Evolutionary conservation across 1,140 invertebrate genomes (phyloP).

Genomic region (Sitobion miscanthi): DNA sequence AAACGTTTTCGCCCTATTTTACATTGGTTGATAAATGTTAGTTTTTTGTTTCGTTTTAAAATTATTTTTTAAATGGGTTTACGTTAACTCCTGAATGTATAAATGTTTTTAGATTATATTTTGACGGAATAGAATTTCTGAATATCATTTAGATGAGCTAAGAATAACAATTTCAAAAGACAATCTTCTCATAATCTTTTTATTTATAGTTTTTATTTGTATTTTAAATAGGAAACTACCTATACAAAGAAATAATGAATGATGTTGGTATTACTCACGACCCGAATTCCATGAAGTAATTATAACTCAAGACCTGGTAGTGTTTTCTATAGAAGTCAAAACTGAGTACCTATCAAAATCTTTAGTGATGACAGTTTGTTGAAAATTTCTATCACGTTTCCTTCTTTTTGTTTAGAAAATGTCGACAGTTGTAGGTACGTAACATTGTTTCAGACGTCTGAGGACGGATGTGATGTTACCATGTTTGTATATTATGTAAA

Average conservation of each 20-base stretch:
- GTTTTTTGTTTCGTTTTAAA: background rate
- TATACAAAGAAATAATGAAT: background rate
- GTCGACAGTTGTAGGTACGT: background rate
- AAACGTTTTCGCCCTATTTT: background rate
- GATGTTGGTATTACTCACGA: background rate
- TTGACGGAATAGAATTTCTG: background rate
- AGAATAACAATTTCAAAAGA: background rate
- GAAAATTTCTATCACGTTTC: background rate
- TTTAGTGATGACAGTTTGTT: background rate
- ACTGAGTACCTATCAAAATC: background rate
- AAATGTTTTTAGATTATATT: background rate
- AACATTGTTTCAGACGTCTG: background rate
- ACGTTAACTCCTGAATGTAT: background rate
- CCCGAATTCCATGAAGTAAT: background rate
- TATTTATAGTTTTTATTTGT: background rate
- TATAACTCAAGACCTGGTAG: conserved; percentile 11
- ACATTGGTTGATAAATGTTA: background rate
- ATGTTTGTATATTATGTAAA: background rate
- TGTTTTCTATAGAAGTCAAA: conserved; percentile 11
- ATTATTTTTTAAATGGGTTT: background rate
- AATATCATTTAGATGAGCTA: background rate
- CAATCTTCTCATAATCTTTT: background rate
- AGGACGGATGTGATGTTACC: background rate
- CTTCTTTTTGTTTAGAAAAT: background rate
- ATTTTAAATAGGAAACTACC: background rate